A percentile compares a stretch with the other conserved stretches of the same genome.
These are phyloP conservation scores for Lipophrys pholis DNA, from an alignment of 2,113 vertebrate species.

Conservation along the genomic window DNA sequence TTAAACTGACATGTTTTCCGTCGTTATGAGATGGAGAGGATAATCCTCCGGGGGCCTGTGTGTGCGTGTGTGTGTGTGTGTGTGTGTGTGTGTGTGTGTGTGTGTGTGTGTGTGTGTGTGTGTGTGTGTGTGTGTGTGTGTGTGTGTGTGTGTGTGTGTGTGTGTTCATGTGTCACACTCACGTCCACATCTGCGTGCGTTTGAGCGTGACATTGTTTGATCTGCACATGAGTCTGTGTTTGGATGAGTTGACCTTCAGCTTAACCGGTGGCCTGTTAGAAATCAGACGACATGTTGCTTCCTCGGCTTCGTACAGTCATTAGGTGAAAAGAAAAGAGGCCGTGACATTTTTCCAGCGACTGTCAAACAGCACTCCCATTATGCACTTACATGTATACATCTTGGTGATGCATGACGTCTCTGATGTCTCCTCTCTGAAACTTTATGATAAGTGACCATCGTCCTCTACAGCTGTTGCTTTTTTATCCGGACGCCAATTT, in stretches of 20 bases:
- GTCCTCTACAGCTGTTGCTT: too few relatives aligned
- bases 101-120: not conserved
- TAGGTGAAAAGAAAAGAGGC: conserved; percentile 10
- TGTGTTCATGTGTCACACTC: not conserved
- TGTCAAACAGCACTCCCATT: conserved; percentile 45
- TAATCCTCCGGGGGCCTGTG: conserved; percentile 30
- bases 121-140: not conserved
- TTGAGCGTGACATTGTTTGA: conserved; percentile 43
- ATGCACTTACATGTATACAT: not conserved
- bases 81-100: not conserved
- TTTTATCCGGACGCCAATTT: too few relatives aligned
- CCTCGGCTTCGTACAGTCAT: conserved; percentile 3
- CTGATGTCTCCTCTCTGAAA: not conserved
- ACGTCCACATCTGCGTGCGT: conserved; percentile 20
- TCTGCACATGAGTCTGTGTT: conserved; percentile 37
- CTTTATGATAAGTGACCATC: too few relatives aligned
- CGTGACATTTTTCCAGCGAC: conserved; percentile 9
- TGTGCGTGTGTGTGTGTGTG: not conserved
- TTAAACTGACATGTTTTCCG: conserved; percentile 59
- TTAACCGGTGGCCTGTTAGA: conserved; percentile 38
- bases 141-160: not conserved
- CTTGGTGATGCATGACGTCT: conserved; percentile 5
- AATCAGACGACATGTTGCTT: conserved; percentile 28
- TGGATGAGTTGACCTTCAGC: conserved; percentile 42
- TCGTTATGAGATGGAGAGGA: conserved; percentile 26